Percentiles rank a stretch among this genome's conserved stretches.
These are phyloP conservation scores for Leptoteleia sp. DNA, from an alignment of 1,140 invertebrate species.

Conservation along the genomic window DNA sequence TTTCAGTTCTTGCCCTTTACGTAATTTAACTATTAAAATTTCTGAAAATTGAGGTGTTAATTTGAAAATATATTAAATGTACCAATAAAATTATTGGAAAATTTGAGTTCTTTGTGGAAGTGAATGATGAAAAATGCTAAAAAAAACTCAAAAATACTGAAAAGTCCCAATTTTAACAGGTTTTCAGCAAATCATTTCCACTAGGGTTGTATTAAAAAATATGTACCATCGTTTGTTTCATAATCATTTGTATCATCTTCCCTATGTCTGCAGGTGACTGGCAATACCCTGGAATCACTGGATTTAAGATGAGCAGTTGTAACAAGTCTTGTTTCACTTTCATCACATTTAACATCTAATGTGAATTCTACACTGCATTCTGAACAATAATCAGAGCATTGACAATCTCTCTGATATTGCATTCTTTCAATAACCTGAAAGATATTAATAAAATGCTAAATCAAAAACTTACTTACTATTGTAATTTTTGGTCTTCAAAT, in stretches of 20 bases:
- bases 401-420: constrained; percentile 94
- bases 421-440: constrained; percentile 85
- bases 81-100: too few relatives aligned
- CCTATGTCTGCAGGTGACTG: constrained; percentile 93
- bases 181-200: constrained; percentile 29
- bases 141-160: too few relatives aligned
- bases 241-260: constrained; percentile 96
- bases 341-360: constrained; percentile 96
- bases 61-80: too few relatives aligned
- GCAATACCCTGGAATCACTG: constrained; percentile 93
- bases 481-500: too few relatives aligned
- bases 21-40: constrained; percentile 98
- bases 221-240: constrained; percentile 90
- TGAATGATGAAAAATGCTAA: too few relatives aligned
- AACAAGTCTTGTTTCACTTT: constrained; percentile 96
- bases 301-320: constrained; percentile 98
- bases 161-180: too few relatives aligned
- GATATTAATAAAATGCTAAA: too few relatives aligned
- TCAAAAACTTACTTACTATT: too few relatives aligned
- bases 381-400: constrained; percentile 97
- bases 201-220: too few relatives aligned
- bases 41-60: too few relatives aligned
- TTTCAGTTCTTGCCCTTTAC: constrained; percentile 98
- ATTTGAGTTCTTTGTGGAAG: too few relatives aligned
- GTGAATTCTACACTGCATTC: constrained; percentile 99